Percentiles rank a stretch among this genome's conserved stretches.
Conservation (phyloP, 2,113 vertebrate genomes). For the Mirounga angustirostris region DNA sequence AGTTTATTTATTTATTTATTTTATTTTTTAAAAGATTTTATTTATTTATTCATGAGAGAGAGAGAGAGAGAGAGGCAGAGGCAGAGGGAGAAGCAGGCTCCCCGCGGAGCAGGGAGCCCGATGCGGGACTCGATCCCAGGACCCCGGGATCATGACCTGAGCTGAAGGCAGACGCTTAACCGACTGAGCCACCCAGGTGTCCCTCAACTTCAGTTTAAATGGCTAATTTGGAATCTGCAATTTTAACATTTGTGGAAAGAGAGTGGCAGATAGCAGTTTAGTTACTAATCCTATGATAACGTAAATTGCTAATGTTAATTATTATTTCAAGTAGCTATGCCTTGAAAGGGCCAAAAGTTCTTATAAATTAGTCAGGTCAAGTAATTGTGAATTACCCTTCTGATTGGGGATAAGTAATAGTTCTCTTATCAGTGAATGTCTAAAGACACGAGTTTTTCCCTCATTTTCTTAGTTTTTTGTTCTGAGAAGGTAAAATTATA, state of each 20-base stretch:
- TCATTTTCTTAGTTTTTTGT: slow-evolving; percentile 22
- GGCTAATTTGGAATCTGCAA: slow-evolving; percentile 18
- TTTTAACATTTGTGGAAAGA: slow-evolving; percentile 10
- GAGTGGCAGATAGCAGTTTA: neutral
- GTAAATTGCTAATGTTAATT: slow-evolving; percentile 15
- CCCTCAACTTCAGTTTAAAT: neutral
- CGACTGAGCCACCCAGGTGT: too few relatives aligned
- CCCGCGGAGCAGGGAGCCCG: too few relatives aligned
- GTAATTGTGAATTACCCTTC: slow-evolving; percentile 1
- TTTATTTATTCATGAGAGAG: too few relatives aligned
- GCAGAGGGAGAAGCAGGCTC: too few relatives aligned
- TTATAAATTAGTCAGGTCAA: neutral
- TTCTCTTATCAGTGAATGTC: neutral
- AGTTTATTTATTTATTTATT: neutral
- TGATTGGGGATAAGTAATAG: neutral
- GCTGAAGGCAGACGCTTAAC: too few relatives aligned
- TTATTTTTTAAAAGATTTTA: too few relatives aligned
- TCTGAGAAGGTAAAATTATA: slow-evolving; percentile 8
- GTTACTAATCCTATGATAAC: neutral
- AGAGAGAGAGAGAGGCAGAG: too few relatives aligned
- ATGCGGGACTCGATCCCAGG: too few relatives aligned
- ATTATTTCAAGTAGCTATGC: neutral
- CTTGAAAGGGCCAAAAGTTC: neutral
- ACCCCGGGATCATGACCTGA: too few relatives aligned
- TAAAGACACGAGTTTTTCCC: neutral